Percentiles rank a stretch among this genome's conserved stretches.
Conservation (phyloP, 2,888 invertebrate species). For the Marasmarcha lunaedactyla region DNA sequence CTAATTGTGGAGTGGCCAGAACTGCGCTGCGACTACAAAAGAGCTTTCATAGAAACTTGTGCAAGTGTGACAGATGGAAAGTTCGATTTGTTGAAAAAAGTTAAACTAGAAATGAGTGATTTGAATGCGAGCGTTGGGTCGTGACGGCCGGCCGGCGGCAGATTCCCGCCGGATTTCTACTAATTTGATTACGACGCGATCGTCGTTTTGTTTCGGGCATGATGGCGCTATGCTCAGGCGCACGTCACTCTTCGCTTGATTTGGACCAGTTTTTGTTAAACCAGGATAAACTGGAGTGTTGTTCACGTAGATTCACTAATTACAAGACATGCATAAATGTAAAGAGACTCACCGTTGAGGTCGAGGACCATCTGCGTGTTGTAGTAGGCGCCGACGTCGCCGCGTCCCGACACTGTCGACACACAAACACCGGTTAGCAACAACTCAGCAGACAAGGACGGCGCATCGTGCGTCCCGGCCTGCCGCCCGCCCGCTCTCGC, state of each 20-base stretch:
- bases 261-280: too few relatives aligned
- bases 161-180: slow-evolving; percentile 26
- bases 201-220: slow-evolving; percentile 39
- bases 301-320: too few relatives aligned
- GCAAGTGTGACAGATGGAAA: slow-evolving; percentile 30
- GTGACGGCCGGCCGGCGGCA: slow-evolving; percentile 1
- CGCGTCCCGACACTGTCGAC: slow-evolving; percentile 54
- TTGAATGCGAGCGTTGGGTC: slow-evolving; percentile 24
- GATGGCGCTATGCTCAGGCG: slow-evolving; percentile 20
- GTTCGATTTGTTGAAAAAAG: slow-evolving; percentile 16
- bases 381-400: slow-evolving; percentile 61
- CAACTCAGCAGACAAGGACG: too few relatives aligned
- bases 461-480: too few relatives aligned
- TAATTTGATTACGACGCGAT: slow-evolving; percentile 48
- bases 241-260: too few relatives aligned
- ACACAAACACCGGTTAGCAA: background rate
- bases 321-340: too few relatives aligned
- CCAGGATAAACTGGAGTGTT: too few relatives aligned
- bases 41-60: too few relatives aligned
- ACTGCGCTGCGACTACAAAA: slow-evolving; percentile 14
- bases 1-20: slow-evolving; percentile 19
- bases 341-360: slow-evolving; percentile 49
- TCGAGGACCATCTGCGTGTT: slow-evolving; percentile 65
- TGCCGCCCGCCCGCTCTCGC: too few relatives aligned
- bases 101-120: slow-evolving; percentile 15